Evolutionary conservation across 2,888 invertebrate species (phyloP).

Genomic region (Drosophila mercatorum): DNA sequence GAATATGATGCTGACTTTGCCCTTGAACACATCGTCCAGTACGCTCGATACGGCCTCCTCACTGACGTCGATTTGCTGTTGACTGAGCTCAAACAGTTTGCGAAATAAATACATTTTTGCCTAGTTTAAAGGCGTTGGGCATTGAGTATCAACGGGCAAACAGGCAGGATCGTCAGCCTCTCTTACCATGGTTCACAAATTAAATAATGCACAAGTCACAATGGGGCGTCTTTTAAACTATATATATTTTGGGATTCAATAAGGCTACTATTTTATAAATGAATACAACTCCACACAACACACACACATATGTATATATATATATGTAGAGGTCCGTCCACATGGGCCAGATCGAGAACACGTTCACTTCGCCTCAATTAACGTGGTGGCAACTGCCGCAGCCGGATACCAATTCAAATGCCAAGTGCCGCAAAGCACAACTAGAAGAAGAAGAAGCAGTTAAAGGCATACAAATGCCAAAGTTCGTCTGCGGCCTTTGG

Average conservation of each 20-base stretch:
- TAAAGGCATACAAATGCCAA: conserved; percentile 47
- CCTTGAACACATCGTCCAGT: conserved; percentile 46
- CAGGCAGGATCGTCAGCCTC: neutral
- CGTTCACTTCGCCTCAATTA: conserved; percentile 38
- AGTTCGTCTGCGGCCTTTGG: conserved; percentile 48
- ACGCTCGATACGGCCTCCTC: conserved; percentile 49
- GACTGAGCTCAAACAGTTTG: conserved; percentile 40
- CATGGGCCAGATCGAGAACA: conserved; percentile 21
- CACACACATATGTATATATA: neutral
- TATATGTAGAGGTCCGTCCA: neutral
- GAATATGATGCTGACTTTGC: conserved; percentile 45
- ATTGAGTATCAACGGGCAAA: conserved; percentile 15
- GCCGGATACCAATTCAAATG: conserved; percentile 49
- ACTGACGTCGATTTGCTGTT: conserved; percentile 38
- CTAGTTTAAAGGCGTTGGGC: conserved; percentile 36
- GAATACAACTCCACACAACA: too few relatives aligned
- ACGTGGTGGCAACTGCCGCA: conserved; percentile 19
- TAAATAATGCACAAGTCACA: conserved; percentile 23
- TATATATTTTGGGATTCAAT: conserved; percentile 54
- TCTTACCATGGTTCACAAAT: conserved; percentile 46
- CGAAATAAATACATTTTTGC: conserved; percentile 65
- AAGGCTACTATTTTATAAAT: conserved; percentile 50
- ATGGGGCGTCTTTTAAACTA: conserved; percentile 37
- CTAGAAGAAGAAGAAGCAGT: neutral
- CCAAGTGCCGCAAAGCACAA: conserved; percentile 52